Evolutionary conservation across 2,113 vertebrate species (phyloP).

Genomic region (Acanthisitta chloris): DNA sequence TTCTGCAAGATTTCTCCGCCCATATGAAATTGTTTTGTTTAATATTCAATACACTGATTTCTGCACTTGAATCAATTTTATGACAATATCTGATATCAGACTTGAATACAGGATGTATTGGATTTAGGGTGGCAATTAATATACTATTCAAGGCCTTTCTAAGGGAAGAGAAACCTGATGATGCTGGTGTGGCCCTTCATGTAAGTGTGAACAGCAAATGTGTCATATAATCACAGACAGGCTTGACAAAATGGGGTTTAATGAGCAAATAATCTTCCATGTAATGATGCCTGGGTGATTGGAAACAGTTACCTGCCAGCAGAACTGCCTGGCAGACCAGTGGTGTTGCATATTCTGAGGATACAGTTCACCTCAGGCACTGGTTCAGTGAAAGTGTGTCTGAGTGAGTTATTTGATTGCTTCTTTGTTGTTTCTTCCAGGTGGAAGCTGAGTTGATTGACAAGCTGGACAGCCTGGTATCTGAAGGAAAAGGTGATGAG

Average conservation of each 20-base stretch:
- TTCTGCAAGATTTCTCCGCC: background rate
- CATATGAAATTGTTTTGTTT: background rate
- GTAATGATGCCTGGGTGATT: background rate
- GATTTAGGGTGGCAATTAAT: background rate
- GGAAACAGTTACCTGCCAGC: background rate
- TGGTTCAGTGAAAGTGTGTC: background rate
- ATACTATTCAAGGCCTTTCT: background rate
- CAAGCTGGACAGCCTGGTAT: constrained; percentile 96
- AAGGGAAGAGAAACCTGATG: background rate
- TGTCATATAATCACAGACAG: background rate
- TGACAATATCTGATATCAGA: background rate
- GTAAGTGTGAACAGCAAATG: background rate
- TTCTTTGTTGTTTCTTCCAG: constrained; percentile 76
- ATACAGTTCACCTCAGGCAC: background rate
- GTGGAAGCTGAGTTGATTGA: constrained; percentile 96
- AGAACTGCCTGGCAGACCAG: background rate
- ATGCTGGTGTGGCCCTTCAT: background rate
- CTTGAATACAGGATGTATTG: background rate
- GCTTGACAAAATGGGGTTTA: background rate
- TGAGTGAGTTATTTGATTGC: background rate
- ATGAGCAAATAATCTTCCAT: background rate
- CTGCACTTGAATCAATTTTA: background rate
- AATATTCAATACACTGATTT: background rate
- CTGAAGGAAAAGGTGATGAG: constrained; percentile 95
- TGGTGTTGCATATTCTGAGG: background rate